A percentile compares a stretch with the other conserved stretches of the same genome.
phyloP scores from a whole-genome alignment of 2,113 vertebrate genomes.

The Calyptommatus sinebrachiatus region DNA sequence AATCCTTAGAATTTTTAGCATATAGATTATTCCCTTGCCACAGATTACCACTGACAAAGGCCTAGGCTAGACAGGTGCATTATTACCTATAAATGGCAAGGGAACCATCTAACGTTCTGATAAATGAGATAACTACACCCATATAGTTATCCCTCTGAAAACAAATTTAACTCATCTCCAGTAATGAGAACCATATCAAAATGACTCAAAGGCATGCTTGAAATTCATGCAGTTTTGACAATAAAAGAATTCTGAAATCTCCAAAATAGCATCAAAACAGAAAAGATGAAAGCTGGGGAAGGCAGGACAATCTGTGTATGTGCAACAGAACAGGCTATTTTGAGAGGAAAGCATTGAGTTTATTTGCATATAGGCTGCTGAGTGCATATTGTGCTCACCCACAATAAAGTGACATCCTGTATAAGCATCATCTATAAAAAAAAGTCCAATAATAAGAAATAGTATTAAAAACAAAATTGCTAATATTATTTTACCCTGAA shows the following conservation, averaged over 20 bases:
- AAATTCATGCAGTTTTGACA: slow-evolving; percentile 57
- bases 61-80: slow-evolving; percentile 57
- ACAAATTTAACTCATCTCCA: slow-evolving; percentile 56
- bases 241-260: slow-evolving; percentile 47
- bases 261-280: slow-evolving; percentile 49
- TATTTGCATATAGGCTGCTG: slow-evolving; percentile 20
- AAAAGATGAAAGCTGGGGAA: slow-evolving; percentile 45
- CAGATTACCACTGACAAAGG: slow-evolving; percentile 53
- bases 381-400: slow-evolving; percentile 23
- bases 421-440: background rate
- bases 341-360: slow-evolving; percentile 25
- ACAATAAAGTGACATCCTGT: background rate
- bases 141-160: slow-evolving; percentile 50
- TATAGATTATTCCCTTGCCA: background rate
- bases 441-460: too few relatives aligned
- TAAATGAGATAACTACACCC: slow-evolving; percentile 60
- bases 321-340: slow-evolving; percentile 38
- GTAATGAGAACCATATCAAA: slow-evolving; percentile 62
- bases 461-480: too few relatives aligned
- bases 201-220: slow-evolving; percentile 59
- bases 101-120: slow-evolving; percentile 46
- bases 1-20: slow-evolving; percentile 42
- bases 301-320: slow-evolving; percentile 19
- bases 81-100: slow-evolving; percentile 56
- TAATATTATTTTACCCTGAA: too few relatives aligned